Conservation (phyloP, 2,113 vertebrate species). For the Ailuropoda melanoleuca region DNA sequence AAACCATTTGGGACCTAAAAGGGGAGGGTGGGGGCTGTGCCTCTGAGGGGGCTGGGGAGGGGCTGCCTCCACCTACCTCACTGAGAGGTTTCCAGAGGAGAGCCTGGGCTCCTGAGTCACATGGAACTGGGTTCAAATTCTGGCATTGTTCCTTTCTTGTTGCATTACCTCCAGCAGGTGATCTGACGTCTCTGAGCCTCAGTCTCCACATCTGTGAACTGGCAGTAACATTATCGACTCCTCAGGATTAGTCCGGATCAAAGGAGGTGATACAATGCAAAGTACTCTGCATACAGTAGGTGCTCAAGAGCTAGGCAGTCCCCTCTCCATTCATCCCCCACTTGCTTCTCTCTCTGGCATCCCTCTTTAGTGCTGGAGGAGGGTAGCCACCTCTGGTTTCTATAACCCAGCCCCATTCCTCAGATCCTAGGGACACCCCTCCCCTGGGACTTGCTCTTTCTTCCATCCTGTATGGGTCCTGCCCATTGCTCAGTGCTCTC, state of each 20-base stretch:
- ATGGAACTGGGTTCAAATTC: not conserved
- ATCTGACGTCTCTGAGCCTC: not conserved
- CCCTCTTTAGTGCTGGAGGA: not conserved
- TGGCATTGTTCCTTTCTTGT: not conserved
- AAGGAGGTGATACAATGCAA: not conserved
- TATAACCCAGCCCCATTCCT: not conserved
- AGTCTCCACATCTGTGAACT: constrained; percentile 37
- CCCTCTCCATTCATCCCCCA: not conserved
- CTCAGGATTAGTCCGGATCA: not conserved
- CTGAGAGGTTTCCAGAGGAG: not conserved
- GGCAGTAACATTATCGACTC: not conserved
- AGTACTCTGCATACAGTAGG: not conserved
- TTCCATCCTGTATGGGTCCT: not conserved
- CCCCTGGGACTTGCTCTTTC: too few relatives aligned
- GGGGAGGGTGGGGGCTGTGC: not conserved
- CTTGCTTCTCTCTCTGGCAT: not conserved
- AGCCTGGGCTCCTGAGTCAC: not conserved
- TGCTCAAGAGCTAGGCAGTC: not conserved
- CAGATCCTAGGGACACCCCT: not conserved
- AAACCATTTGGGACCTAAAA: constrained; percentile 49
- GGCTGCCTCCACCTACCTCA: not conserved
- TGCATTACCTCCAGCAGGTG: not conserved
- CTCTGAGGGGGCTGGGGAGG: not conserved
- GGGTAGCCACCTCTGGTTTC: not conserved
- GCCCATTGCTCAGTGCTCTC: not conserved